phyloP scores from a whole-genome alignment of 2,888 invertebrate genomes.

The Athalia circularis region DNA sequence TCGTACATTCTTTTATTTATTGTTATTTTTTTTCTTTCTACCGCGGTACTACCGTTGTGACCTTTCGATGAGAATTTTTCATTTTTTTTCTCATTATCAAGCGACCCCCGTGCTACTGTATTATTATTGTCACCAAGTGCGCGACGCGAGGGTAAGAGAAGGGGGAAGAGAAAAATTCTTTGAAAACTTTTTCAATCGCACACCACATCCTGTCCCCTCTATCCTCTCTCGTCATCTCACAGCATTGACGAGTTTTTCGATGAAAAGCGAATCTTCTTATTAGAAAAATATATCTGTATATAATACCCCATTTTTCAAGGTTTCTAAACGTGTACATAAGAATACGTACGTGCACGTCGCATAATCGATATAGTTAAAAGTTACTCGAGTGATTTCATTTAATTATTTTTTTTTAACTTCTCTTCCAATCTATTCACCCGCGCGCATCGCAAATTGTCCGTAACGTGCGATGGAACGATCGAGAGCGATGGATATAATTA shows the following conservation, averaged over 20 bases:
- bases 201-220: background rate
- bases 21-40: background rate
- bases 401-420: too few relatives aligned
- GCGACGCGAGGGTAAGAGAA: too few relatives aligned
- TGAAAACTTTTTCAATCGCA: slow-evolving; percentile 41
- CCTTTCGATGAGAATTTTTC: slow-evolving; percentile 11
- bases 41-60: slow-evolving; percentile 21
- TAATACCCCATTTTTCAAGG: background rate
- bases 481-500: background rate
- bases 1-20: background rate
- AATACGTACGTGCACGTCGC: background rate
- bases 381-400: background rate
- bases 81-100: slow-evolving; percentile 28
- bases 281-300: background rate
- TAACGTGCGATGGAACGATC: background rate
- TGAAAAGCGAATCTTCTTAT: slow-evolving; percentile 17
- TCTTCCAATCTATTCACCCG: background rate
- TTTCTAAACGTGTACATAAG: background rate
- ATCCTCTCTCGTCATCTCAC: slow-evolving; percentile 4
- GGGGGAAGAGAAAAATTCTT: slow-evolving; percentile 32
- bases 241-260: slow-evolving; percentile 32
- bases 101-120: slow-evolving; percentile 1
- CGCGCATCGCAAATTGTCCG: background rate
- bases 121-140: slow-evolving; percentile 34
- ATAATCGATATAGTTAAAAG: background rate